Conservation (phyloP, 2,797 vertebrate genomes). For the Lutjanus campechanus region DNA sequence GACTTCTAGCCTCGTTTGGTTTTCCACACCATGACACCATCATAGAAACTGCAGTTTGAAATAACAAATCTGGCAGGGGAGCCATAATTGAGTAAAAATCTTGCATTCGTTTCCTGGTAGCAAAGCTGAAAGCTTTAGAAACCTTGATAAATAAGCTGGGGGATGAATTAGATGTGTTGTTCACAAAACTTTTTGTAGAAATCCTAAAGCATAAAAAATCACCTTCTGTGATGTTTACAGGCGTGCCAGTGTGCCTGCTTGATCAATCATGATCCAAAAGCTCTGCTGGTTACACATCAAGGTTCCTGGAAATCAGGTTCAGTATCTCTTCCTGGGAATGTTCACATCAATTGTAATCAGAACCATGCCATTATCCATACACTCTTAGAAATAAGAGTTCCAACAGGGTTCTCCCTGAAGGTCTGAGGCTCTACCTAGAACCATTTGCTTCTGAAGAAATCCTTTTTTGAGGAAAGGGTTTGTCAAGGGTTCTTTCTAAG, state of each 20-base stretch:
- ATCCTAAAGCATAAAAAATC: background rate
- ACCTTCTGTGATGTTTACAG: background rate
- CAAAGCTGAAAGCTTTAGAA: conserved; percentile 12
- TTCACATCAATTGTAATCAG: background rate
- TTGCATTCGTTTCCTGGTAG: background rate
- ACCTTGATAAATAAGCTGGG: conserved; percentile 10
- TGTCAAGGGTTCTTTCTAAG: too few relatives aligned
- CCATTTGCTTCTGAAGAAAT: too few relatives aligned
- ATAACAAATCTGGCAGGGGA: conserved; percentile 29
- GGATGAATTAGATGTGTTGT: conserved; percentile 6
- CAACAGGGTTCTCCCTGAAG: too few relatives aligned
- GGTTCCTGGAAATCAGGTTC: background rate
- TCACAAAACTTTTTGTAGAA: background rate
- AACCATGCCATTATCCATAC: background rate
- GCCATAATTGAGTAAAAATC: conserved; percentile 9
- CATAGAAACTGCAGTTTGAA: conserved; percentile 33
- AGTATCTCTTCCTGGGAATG: background rate
- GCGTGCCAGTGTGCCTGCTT: conserved; percentile 1
- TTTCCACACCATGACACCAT: conserved; percentile 25
- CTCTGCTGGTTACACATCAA: background rate
- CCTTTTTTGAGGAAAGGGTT: background rate
- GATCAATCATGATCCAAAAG: conserved; percentile 10
- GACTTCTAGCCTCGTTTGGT: conserved; percentile 35
- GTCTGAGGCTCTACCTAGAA: too few relatives aligned
- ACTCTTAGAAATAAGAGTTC: too few relatives aligned